phyloP scores from a whole-genome alignment of 2,888 invertebrate genomes.

The Trissoscelio sp. region DNA sequence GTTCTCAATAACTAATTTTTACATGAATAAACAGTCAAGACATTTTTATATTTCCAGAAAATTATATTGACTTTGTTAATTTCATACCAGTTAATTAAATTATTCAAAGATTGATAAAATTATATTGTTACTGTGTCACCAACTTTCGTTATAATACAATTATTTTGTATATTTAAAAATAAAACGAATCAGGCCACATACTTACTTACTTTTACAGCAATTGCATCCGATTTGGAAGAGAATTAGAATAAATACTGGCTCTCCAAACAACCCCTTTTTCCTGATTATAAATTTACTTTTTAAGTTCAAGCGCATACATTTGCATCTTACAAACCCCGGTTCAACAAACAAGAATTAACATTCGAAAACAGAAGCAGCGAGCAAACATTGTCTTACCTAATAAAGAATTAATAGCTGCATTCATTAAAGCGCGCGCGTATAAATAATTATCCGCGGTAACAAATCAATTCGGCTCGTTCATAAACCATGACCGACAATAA shows the following conservation, averaged over 20 bases:
- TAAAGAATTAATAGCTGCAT: slow-evolving; percentile 53
- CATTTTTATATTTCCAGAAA: too few relatives aligned
- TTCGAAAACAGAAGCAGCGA: slow-evolving; percentile 32
- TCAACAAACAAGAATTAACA: slow-evolving; percentile 48
- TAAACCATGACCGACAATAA: slow-evolving; percentile 36
- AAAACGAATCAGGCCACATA: too few relatives aligned
- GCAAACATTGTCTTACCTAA: slow-evolving; percentile 45
- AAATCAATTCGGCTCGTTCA: slow-evolving; percentile 38
- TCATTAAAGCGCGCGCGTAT: slow-evolving; percentile 34
- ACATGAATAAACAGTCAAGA: too few relatives aligned
- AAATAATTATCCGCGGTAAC: slow-evolving; percentile 50
- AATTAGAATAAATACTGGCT: slow-evolving; percentile 5
- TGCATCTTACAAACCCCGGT: slow-evolving; percentile 35
- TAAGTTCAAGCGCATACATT: slow-evolving; percentile 24
- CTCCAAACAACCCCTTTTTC: slow-evolving; percentile 5
- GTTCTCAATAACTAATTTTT: too few relatives aligned
- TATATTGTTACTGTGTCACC: too few relatives aligned
- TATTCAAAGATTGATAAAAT: too few relatives aligned
- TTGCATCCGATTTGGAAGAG: too few relatives aligned
- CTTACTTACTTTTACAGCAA: too few relatives aligned
- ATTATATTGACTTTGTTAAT: too few relatives aligned
- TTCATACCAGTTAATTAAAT: too few relatives aligned
- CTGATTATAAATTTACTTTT: slow-evolving; percentile 40
- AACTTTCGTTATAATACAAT: too few relatives aligned
- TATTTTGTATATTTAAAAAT: too few relatives aligned